Percentiles rank a stretch among this genome's conserved stretches.
These are phyloP conservation scores for Vanacampus margaritifer DNA, from an alignment of 2,113 vertebrate species.

Conservation along the genomic window DNA sequence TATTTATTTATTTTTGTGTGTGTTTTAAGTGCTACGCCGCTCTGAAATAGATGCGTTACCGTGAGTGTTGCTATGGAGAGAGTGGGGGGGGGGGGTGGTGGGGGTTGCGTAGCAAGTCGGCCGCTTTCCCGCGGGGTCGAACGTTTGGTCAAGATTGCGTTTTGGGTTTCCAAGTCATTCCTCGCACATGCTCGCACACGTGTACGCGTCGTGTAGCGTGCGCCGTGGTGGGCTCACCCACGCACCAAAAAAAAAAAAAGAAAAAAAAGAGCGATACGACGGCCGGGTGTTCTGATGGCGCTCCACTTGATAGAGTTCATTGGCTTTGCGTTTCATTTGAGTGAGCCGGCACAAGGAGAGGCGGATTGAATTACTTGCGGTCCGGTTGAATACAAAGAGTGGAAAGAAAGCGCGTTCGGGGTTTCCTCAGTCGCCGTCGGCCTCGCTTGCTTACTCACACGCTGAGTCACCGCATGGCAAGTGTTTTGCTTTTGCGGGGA, in stretches of 20 bases:
- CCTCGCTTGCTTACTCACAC: conserved; percentile 18
- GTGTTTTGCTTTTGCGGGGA: conserved; percentile 24
- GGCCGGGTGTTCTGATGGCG: conserved; percentile 40
- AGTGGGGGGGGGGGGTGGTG: no score
- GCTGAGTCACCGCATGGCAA: conserved; percentile 28
- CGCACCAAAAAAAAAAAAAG: conserved; percentile 8
- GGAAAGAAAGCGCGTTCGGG: conserved; percentile 49
- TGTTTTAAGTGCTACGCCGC: conserved; percentile 44
- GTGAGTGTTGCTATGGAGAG: conserved; percentile 71
- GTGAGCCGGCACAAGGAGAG: conserved; percentile 53
- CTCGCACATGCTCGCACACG: background rate
- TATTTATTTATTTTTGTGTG: conserved; percentile 11
- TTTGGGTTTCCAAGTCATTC: conserved; percentile 26
- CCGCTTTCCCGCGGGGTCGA: conserved; percentile 28
- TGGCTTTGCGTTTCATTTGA: conserved; percentile 48
- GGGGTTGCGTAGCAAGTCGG: conserved; percentile 36
- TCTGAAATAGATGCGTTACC: conserved; percentile 67
- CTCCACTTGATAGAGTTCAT: conserved; percentile 51
- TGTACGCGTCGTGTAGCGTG: background rate
- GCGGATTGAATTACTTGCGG: conserved; percentile 61
- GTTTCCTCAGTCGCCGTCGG: conserved; percentile 41
- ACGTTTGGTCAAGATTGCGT: conserved; percentile 31
- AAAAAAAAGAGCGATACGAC: conserved; percentile 28
- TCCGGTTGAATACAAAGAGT: conserved; percentile 64
- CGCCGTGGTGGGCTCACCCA: background rate